phyloP scores from a whole-genome alignment of 2,797 vertebrate genomes.

The Oreonectes daqikongensis region DNA sequence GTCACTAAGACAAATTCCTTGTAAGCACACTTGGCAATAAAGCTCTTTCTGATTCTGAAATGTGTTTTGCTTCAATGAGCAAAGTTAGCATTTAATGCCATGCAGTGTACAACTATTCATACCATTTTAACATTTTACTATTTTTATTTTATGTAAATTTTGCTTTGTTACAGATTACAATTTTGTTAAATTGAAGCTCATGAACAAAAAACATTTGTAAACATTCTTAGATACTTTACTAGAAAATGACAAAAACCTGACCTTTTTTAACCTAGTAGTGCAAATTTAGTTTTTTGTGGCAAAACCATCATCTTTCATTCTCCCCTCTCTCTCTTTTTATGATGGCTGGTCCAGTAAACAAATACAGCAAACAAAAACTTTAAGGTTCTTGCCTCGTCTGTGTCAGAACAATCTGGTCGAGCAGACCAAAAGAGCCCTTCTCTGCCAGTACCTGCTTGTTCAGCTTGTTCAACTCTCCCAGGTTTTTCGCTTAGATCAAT shows the following conservation, averaged over 20 bases:
- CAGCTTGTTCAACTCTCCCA: constrained; percentile 24
- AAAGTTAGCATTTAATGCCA: too few species aligned
- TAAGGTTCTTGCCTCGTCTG: neutral
- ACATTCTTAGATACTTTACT: neutral
- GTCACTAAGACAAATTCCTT: too few species aligned
- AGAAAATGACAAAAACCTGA: neutral
- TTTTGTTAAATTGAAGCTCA: neutral
- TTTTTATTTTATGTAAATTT: too few species aligned
- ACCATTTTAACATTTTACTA: too few species aligned
- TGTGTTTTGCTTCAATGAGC: too few species aligned
- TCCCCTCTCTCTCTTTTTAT: neutral
- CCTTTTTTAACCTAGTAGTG: neutral
- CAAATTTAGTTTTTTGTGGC: neutral
- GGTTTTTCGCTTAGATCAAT: constrained; percentile 39
- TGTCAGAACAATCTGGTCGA: constrained; percentile 19
- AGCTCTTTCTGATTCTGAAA: too few species aligned
- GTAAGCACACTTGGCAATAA: too few species aligned
- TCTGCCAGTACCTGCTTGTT: constrained; percentile 12
- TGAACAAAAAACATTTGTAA: neutral
- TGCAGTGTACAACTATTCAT: too few species aligned
- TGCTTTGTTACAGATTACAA: too few species aligned
- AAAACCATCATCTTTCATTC: neutral
- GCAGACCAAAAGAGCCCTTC: constrained; percentile 10
- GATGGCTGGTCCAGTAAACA: neutral
- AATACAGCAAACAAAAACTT: neutral